These are phyloP conservation scores for Crenuchus spilurus DNA, from an alignment of 2,797 vertebrate genomes.

Conservation along the genomic window DNA sequence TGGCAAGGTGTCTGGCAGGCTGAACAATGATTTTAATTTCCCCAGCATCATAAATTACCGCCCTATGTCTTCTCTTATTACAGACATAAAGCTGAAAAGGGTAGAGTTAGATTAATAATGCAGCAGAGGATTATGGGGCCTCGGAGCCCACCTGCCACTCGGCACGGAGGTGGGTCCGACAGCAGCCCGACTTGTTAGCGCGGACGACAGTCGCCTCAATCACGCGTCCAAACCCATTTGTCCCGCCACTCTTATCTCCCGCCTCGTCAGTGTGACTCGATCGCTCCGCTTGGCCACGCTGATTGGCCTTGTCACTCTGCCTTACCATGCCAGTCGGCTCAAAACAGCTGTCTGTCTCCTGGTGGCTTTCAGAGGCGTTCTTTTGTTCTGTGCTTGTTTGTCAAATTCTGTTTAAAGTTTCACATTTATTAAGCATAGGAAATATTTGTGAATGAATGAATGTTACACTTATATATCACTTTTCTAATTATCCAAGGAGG, in stretches of 20 bases:
- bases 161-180: slow-evolving; percentile 20
- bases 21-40: slow-evolving; percentile 68
- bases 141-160: slow-evolving; percentile 48
- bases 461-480: too few species aligned
- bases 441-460: too few species aligned
- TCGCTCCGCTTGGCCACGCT: slow-evolving; percentile 12
- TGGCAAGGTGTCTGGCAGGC: slow-evolving; percentile 63
- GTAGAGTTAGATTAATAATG: slow-evolving; percentile 59
- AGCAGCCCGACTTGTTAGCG: slow-evolving; percentile 28
- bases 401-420: too few species aligned
- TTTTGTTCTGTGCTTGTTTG: neutral
- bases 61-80: slow-evolving; percentile 64
- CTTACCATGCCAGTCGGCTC: neutral
- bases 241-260: slow-evolving; percentile 28
- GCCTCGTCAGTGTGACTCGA: slow-evolving; percentile 5
- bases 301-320: slow-evolving; percentile 18
- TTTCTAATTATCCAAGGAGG: too few species aligned
- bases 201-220: slow-evolving; percentile 6
- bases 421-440: too few species aligned
- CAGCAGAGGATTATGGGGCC: slow-evolving; percentile 50
- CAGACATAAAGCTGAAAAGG: slow-evolving; percentile 66
- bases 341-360: neutral
- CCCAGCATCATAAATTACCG: slow-evolving; percentile 64
- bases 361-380: neutral
- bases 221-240: slow-evolving; percentile 28